Evolutionary conservation across 2,888 invertebrate species (phyloP), one percentile per base, ranked within the genome.

Genomic region (Microctonus hyperodae): DNA sequence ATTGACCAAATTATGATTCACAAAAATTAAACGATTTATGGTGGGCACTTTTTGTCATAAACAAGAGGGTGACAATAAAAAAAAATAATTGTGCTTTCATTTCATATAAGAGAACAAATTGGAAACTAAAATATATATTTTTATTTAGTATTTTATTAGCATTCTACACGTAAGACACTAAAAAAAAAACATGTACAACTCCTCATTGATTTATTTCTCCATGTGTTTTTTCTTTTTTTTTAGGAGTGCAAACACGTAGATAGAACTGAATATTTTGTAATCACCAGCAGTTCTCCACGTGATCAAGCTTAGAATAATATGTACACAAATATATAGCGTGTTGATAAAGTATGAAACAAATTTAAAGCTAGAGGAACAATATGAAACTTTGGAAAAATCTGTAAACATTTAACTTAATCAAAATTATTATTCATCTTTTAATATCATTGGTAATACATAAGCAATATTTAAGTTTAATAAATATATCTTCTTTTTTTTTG

Each of bases 231-330:
- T 28, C 13, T n/a, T 50, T 48, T 48, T 31, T 31, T 60, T 33
- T 60, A 31, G 48, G 20, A 25, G 22, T 31, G 48, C 28, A 5
- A 31, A 11, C 44, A 40, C n/a, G 40, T 31, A 59, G 40, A 44
- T 28, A 23, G 51, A 61, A 55, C 56, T 66, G 53, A 57, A 57
- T 61, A 33, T 66, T 57, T 66, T 48, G 50, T 37, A 66, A 66
- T 66, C 48, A 31, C 4, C 66, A 66, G 61, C 56, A 40, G 35
- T 28, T 20, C 28, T 25, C 35, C 53, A 55, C 60, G 61, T 66
- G 66, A 66, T 48, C 35, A 55, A 60, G 20, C 25, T 28, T 10
- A 10, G 13, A 13, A 11, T 10, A 59, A 37, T n/a, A 37, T 59
- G 35, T 58, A 37, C 33, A 28, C 11, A 25, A 13, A 9, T 25